These are phyloP conservation scores for Actinostola sp. DNA, from an alignment of 92 coral and sea anemone genomes.

Conservation along the genomic window DNA sequence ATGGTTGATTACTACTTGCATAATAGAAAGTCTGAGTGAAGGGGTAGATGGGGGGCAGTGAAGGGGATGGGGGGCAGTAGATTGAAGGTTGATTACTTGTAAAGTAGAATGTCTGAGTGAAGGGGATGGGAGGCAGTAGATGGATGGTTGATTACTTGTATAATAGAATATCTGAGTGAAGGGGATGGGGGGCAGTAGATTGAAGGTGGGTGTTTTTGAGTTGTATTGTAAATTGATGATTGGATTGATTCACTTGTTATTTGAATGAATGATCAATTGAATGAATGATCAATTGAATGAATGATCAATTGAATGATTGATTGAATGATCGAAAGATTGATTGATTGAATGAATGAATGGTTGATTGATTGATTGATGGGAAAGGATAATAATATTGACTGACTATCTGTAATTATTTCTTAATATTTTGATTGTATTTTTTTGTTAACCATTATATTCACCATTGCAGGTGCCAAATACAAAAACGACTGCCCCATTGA, in stretches of 20 bases:
- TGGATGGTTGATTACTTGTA: too few species aligned
- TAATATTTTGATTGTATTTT: not conserved
- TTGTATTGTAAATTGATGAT: not conserved
- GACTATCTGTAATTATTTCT: not conserved
- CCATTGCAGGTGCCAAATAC: slow-evolving; percentile 83
- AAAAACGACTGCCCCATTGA: slow-evolving; percentile 81
- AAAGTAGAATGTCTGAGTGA: too few species aligned
- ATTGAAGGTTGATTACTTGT: too few species aligned
- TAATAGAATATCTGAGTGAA: too few species aligned
- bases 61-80: too few species aligned
- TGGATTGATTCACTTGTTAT: not conserved
- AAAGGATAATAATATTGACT: too few species aligned
- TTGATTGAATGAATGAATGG: slow-evolving; percentile 10
- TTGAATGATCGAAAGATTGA: not conserved
- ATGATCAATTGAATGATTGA: not conserved
- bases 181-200: too few species aligned
- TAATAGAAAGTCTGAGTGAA: too few species aligned
- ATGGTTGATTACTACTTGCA: too few species aligned
- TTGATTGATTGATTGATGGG: not conserved
- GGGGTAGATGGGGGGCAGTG: too few species aligned
- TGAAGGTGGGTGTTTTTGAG: not conserved
- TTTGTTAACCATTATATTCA: not conserved
- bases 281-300: not conserved
- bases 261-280: not conserved
- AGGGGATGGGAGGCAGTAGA: too few species aligned